Percentiles rank a stretch among this genome's conserved stretches.
Conservation (phyloP, 2,888 invertebrate species). For the Celastrina argiolus region DNA sequence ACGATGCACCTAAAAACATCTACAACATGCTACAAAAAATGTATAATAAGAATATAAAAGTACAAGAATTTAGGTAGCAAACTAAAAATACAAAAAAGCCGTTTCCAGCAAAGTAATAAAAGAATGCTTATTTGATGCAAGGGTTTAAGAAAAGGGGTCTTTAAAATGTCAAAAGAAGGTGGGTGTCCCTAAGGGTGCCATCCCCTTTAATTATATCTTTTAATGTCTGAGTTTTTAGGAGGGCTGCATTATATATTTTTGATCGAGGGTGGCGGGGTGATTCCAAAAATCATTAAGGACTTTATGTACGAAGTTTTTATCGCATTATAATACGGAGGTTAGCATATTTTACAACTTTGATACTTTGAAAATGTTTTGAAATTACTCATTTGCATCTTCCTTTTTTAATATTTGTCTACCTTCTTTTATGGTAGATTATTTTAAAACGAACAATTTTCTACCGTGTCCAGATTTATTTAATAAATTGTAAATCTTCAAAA, state of each 20-base stretch:
- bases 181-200: conserved; percentile 65
- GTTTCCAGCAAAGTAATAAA: conserved; percentile 30
- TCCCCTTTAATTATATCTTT: conserved; percentile 76
- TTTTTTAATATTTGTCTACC: too few relatives aligned
- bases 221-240: conserved; percentile 74
- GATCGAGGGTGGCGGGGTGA: conserved; percentile 34
- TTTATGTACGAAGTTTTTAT: conserved; percentile 23
- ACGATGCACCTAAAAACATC: too few relatives aligned
- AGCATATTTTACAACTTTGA: conserved; percentile 10
- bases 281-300: conserved; percentile 44
- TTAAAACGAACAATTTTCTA: too few relatives aligned
- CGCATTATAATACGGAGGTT: conserved; percentile 6
- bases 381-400: conserved; percentile 12
- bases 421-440: too few relatives aligned
- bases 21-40: too few relatives aligned
- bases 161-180: conserved; percentile 76
- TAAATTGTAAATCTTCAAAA: too few relatives aligned
- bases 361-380: neutral
- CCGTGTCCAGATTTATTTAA: too few relatives aligned
- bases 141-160: conserved; percentile 69
- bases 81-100: conserved; percentile 9
- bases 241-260: conserved; percentile 47
- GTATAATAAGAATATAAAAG: neutral
- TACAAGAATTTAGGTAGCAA: neutral
- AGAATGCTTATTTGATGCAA: conserved; percentile 33